Conservation (phyloP, 2,888 invertebrate species). For the Stenchaetothrips biformis region DNA sequence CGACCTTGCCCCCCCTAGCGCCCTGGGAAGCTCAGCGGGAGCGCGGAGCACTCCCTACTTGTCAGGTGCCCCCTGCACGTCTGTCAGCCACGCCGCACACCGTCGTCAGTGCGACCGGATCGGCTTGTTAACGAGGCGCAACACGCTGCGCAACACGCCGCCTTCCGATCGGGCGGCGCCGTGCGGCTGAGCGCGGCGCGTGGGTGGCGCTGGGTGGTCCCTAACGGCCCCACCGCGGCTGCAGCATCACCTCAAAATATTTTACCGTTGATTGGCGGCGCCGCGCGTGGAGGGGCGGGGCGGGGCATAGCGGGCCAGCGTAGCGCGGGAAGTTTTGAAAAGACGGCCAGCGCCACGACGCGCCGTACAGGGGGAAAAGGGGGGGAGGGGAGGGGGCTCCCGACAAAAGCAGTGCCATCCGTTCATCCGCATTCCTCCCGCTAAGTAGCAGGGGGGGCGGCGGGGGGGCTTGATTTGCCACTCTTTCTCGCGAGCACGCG, state of each 20-base stretch:
- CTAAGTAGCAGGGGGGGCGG: not conserved
- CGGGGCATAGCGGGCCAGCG: not conserved
- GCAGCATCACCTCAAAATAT: constrained; percentile 13
- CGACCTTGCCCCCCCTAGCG: no score
- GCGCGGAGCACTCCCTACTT: no score
- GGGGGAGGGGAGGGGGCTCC: not conserved
- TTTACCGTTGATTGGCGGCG: constrained; percentile 19
- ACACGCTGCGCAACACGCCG: no score
- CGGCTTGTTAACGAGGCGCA: no score
- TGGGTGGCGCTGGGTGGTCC: constrained; percentile 11
- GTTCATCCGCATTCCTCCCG: constrained; percentile 1
- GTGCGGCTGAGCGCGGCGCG: not conserved
- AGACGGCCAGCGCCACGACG: not conserved
- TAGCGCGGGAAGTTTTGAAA: not conserved
- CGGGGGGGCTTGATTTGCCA: not conserved
- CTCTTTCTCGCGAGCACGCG: not conserved
- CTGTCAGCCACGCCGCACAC: no score
- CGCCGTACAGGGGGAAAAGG: not conserved
- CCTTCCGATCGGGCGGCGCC: not conserved
- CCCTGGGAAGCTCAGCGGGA: no score
- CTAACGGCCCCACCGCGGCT: not conserved
- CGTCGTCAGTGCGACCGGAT: no score
- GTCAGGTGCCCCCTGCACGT: no score
- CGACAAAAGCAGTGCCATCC: constrained; percentile 12
- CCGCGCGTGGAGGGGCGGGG: not conserved